phyloP scores from a whole-genome alignment of 2,888 invertebrate genomes.

The Tolmerus cingulatus region DNA sequence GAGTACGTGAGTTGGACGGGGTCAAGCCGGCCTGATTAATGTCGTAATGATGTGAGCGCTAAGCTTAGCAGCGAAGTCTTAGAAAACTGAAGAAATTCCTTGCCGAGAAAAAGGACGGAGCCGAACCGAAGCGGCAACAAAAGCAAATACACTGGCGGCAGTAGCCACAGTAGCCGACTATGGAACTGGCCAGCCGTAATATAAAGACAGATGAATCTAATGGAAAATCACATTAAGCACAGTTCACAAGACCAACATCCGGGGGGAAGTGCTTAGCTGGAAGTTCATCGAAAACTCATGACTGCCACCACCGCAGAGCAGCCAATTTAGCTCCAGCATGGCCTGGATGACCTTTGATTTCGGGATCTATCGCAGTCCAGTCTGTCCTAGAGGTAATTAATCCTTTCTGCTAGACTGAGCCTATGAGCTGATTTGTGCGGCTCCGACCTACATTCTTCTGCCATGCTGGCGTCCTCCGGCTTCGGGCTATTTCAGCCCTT shows the following conservation, averaged over 20 bases:
- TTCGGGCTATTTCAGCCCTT: no score
- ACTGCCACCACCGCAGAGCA: not conserved
- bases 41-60: slow-evolving; percentile 14
- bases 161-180: not conserved
- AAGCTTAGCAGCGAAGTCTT: not conserved
- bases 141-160: not conserved
- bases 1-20: not conserved
- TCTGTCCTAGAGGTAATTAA: not conserved
- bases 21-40: slow-evolving; percentile 11
- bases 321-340: not conserved
- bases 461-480: no score
- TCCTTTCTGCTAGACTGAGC: not conserved
- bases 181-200: not conserved
- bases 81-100: not conserved
- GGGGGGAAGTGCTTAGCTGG: not conserved
- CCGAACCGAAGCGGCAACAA: not conserved
- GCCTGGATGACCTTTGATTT: not conserved
- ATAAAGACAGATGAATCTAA: not conserved
- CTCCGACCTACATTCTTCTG: not conserved
- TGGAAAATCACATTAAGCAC: slow-evolving; percentile 1
- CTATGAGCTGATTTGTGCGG: not conserved
- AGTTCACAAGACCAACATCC: not conserved
- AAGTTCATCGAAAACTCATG: not conserved
- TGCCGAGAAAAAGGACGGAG: not conserved
- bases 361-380: not conserved